A percentile compares a stretch with the other conserved stretches of the same genome.
These are phyloP conservation scores for Mus spretus DNA, from an alignment of 2,797 vertebrate species.

Conservation along the genomic window DNA sequence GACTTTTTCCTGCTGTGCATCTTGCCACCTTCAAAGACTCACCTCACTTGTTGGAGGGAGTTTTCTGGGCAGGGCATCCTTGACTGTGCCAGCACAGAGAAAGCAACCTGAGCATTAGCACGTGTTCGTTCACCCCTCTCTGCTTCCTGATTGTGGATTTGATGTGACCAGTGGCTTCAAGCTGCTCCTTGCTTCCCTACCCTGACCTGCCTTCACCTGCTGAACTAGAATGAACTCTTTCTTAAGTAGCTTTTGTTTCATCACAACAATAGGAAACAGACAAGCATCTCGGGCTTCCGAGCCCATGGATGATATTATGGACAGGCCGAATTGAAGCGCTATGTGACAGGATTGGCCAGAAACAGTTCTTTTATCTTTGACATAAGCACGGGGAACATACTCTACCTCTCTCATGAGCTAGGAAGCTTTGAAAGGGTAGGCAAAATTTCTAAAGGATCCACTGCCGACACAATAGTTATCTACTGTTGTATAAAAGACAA, in stretches of 20 bases:
- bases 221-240: not conserved
- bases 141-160: not conserved
- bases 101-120: not conserved
- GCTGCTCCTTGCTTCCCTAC: not conserved
- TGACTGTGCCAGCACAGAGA: accelerated
- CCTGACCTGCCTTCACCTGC: not conserved
- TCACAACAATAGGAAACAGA: not conserved
- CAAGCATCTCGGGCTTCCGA: not conserved
- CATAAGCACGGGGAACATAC: slow-evolving; percentile 25
- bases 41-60: not conserved
- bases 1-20: not conserved
- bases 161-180: not conserved
- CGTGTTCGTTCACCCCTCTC: not conserved
- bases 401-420: not conserved
- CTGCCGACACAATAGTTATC: not conserved
- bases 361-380: slow-evolving; percentile 57
- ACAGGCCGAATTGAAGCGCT: slow-evolving; percentile 14
- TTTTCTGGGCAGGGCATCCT: not conserved
- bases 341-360: not conserved
- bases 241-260: not conserved
- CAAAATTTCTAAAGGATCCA: slow-evolving; percentile 14
- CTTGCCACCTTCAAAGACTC: not conserved
- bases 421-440: slow-evolving; percentile 38
- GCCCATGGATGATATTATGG: slow-evolving; percentile 16
- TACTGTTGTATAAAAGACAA: not conserved